These are phyloP conservation scores for Megastigmus dorsalis DNA, from an alignment of 2,888 invertebrate genomes.

Conservation along the genomic window DNA sequence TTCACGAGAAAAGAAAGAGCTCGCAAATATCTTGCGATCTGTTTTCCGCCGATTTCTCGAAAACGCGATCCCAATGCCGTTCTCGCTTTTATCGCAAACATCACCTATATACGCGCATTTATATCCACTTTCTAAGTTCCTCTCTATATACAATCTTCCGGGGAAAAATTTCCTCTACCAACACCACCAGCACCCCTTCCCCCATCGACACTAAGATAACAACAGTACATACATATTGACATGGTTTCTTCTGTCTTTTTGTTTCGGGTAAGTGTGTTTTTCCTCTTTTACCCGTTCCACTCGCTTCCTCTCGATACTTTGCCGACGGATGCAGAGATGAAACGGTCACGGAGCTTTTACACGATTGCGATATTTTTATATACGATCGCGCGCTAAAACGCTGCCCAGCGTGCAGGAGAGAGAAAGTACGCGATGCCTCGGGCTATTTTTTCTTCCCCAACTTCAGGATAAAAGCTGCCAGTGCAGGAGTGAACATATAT, in stretches of 20 bases:
- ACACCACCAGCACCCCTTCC: too few relatives aligned
- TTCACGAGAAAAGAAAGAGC: not conserved
- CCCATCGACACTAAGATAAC: not conserved
- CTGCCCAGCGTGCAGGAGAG: not conserved
- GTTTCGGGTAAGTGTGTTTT: constrained; percentile 29
- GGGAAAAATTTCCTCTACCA: constrained; percentile 13
- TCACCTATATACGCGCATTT: constrained; percentile 31
- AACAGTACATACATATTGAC: not conserved
- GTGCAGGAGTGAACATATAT: not conserved
- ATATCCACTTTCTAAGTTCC: not conserved
- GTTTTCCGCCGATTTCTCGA: not conserved
- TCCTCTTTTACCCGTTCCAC: not conserved
- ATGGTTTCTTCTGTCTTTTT: constrained; percentile 22
- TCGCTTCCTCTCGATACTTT: too few relatives aligned
- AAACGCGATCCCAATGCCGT: constrained; percentile 18
- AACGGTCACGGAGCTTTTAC: constrained; percentile 43
- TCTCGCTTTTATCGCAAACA: constrained; percentile 38
- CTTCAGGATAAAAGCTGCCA: not conserved
- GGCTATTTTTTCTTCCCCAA: not conserved
- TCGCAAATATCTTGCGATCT: too few relatives aligned
- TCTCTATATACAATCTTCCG: too few relatives aligned
- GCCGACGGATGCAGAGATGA: too few relatives aligned
- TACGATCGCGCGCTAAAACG: not conserved
- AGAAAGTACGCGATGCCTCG: not conserved
- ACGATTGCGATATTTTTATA: constrained; percentile 53